Evolutionary conservation across 2,888 invertebrate genomes (phyloP).

Genomic region (Ennomos fuscantarius): DNA sequence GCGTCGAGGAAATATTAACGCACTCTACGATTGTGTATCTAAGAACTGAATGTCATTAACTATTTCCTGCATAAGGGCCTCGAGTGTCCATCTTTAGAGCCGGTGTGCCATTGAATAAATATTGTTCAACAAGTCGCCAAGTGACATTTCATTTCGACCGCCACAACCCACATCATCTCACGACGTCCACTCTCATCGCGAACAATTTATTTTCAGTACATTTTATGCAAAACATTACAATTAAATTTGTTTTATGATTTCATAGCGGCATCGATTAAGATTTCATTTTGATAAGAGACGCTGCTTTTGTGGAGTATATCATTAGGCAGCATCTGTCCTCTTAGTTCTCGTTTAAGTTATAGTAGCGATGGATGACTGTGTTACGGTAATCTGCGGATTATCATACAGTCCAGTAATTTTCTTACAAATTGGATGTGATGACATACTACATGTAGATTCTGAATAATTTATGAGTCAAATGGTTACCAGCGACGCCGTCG

Average conservation of each 20-base stretch:
- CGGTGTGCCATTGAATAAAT: slow-evolving; percentile 78
- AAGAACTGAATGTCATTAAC: slow-evolving; percentile 80
- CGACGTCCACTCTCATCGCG: slow-evolving; percentile 60
- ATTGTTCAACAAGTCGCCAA: slow-evolving; percentile 79
- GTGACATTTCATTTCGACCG: slow-evolving; percentile 74
- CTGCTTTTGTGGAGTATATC: slow-evolving; percentile 67
- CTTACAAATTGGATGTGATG: slow-evolving; percentile 38
- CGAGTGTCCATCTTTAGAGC: slow-evolving; percentile 74
- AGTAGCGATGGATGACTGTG: slow-evolving; percentile 46
- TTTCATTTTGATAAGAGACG: slow-evolving; percentile 76
- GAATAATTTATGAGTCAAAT: slow-evolving; percentile 32
- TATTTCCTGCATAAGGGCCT: slow-evolving; percentile 76
- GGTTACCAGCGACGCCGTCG: slow-evolving; percentile 21
- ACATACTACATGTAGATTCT: slow-evolving; percentile 30
- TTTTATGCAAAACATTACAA: slow-evolving; percentile 77
- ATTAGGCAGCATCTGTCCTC: slow-evolving; percentile 61
- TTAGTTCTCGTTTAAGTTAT: slow-evolving; percentile 57
- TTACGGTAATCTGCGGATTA: slow-evolving; percentile 39
- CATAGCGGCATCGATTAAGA: slow-evolving; percentile 76
- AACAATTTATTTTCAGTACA: slow-evolving; percentile 73
- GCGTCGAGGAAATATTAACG: slow-evolving; percentile 68
- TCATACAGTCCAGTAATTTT: slow-evolving; percentile 40
- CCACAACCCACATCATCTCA: slow-evolving; percentile 66
- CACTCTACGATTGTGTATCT: slow-evolving; percentile 69
- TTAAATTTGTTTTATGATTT: slow-evolving; percentile 79